Conservation (phyloP, 2,797 vertebrate genomes). For the Micropoecilia bifurca region DNA sequence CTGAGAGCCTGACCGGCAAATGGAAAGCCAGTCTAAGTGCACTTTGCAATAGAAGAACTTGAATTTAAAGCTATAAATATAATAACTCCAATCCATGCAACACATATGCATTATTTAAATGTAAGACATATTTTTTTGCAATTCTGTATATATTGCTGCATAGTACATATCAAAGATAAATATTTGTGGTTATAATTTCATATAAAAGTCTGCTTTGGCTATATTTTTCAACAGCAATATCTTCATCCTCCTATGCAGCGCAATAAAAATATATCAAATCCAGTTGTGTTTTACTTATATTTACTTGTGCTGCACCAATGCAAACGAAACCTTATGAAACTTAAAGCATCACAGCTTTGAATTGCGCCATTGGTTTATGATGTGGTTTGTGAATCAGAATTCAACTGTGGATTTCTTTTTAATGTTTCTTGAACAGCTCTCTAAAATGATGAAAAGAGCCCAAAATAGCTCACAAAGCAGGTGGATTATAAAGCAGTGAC, state of each 20-base stretch:
- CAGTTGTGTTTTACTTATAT: constrained; percentile 29
- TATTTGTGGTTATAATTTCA: constrained; percentile 12
- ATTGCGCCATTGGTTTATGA: constrained; percentile 36
- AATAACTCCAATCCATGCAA: constrained; percentile 24
- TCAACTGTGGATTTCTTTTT: constrained; percentile 17
- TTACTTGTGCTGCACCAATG: constrained; percentile 26
- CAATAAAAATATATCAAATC: constrained; percentile 6
- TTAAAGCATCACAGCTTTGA: constrained; percentile 7
- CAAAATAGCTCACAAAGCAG: background rate
- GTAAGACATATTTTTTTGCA: constrained; percentile 46
- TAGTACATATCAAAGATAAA: constrained; percentile 14
- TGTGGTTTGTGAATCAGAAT: constrained; percentile 46
- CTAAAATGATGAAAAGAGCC: background rate
- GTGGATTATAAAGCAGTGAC: background rate
- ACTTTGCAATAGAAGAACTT: constrained; percentile 49
- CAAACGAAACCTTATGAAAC: constrained; percentile 52
- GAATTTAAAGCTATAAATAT: constrained; percentile 23
- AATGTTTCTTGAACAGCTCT: constrained; percentile 31
- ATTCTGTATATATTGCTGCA: constrained; percentile 22
- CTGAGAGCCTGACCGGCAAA: constrained; percentile 76
- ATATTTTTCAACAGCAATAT: constrained; percentile 31
- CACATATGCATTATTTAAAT: background rate
- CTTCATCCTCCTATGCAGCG: constrained; percentile 17
- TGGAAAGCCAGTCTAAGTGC: constrained; percentile 21
- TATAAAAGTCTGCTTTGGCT: constrained; percentile 5